phyloP scores from a whole-genome alignment of 2,113 vertebrate species.

The Syngnathus scovelli region DNA sequence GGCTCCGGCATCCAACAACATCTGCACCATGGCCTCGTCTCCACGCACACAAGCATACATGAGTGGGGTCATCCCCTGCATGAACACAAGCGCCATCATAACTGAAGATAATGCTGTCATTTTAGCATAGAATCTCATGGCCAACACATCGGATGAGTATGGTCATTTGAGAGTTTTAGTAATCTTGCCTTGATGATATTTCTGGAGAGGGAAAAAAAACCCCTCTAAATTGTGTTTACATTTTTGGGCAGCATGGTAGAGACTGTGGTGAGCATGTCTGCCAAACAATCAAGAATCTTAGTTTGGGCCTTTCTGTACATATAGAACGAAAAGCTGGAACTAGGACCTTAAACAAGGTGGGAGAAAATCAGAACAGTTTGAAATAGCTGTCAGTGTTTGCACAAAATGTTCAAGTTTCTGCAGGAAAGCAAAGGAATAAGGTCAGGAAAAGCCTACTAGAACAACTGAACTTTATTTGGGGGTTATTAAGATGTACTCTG shows the following conservation, averaged over 20 bases:
- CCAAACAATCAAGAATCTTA: background rate
- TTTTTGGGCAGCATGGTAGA: background rate
- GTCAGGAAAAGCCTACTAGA: too few species aligned
- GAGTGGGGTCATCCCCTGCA: conserved; percentile 94
- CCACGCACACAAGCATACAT: conserved; percentile 98
- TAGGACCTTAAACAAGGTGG: too few species aligned
- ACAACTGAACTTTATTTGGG: too few species aligned
- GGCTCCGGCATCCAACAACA: conserved; percentile 97
- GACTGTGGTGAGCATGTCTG: background rate
- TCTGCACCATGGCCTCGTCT: conserved; percentile 99
- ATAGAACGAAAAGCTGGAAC: too few species aligned
- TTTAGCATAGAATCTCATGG: background rate
- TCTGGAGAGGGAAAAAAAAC: background rate
- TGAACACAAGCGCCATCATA: background rate
- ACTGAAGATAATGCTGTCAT: background rate
- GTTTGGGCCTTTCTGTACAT: too few species aligned
- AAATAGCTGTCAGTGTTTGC: too few species aligned
- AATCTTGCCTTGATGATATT: background rate
- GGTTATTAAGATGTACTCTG: too few species aligned
- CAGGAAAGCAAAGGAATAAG: too few species aligned
- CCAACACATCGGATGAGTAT: background rate
- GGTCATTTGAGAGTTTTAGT: background rate
- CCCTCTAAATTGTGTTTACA: too few species aligned
- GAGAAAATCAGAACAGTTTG: too few species aligned
- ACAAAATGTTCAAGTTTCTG: too few species aligned